These are phyloP conservation scores for Eurytemora carolleeae DNA, from an alignment of 1,140 invertebrate species.

Conservation along the genomic window DNA sequence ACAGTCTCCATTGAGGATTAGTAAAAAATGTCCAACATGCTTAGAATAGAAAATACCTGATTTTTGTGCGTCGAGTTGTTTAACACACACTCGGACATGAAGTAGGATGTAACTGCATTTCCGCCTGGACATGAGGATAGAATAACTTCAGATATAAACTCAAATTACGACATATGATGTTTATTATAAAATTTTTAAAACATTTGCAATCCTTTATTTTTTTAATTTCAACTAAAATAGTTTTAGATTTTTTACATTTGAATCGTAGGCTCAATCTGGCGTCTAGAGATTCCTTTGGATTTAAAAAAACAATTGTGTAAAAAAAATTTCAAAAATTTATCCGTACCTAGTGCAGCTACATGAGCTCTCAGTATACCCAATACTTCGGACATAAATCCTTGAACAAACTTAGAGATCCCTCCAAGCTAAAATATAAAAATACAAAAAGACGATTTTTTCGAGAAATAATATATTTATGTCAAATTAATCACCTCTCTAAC, in stretches of 20 bases:
- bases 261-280: no score
- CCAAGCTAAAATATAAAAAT: slow-evolving; percentile 36
- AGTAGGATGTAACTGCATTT: slow-evolving; percentile 82
- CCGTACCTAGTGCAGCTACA: slow-evolving; percentile 77
- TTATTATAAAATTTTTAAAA: no score
- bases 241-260: no score
- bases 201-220: no score
- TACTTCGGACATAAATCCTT: slow-evolving; percentile 75
- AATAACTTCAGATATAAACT: no score
- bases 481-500: slow-evolving; percentile 48
- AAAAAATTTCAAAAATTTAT: slow-evolving; percentile 84
- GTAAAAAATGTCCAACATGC: not conserved
- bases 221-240: no score
- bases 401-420: slow-evolving; percentile 75
- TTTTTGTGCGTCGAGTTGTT: slow-evolving; percentile 85
- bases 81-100: slow-evolving; percentile 70
- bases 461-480: not conserved
- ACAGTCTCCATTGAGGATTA: not conserved
- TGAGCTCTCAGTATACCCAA: slow-evolving; percentile 76
- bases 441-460: not conserved
- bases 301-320: no score
- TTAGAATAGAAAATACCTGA: slow-evolving; percentile 43
- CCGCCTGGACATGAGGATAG: slow-evolving; percentile 63
- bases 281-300: no score
- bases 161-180: no score